Conservation (phyloP, 2,888 invertebrate genomes). For the Melanostoma mellinum region DNA sequence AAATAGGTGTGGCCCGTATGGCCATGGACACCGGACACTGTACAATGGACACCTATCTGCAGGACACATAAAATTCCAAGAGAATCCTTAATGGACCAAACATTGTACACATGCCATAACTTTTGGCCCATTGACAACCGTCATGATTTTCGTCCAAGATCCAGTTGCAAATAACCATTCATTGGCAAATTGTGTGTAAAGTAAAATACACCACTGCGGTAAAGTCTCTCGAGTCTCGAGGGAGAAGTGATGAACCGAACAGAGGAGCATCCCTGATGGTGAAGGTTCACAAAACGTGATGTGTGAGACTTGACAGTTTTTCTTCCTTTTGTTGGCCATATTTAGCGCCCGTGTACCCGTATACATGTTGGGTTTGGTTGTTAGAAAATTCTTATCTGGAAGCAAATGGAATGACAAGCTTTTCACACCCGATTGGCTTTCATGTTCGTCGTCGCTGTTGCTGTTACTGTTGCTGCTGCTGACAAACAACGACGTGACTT, state of each 20-base stretch:
- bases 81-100: constrained; percentile 33
- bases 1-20: constrained; percentile 44
- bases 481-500: constrained; percentile 71
- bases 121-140: constrained; percentile 59
- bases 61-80: constrained; percentile 14
- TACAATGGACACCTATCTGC: background rate
- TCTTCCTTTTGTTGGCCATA: background rate
- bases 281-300: constrained; percentile 47
- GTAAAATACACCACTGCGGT: constrained; percentile 23
- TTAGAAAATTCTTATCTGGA: constrained; percentile 58
- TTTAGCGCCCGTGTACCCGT: background rate
- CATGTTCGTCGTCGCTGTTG: constrained; percentile 66
- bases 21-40: constrained; percentile 28
- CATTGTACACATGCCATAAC: constrained; percentile 30
- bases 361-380: constrained; percentile 6
- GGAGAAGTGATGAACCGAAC: background rate
- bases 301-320: constrained; percentile 23
- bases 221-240: background rate
- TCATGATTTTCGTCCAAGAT: constrained; percentile 52
- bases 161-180: constrained; percentile 30
- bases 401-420: constrained; percentile 68
- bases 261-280: constrained; percentile 26
- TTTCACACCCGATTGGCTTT: constrained; percentile 72
- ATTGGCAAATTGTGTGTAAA: constrained; percentile 36
- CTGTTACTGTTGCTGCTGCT: constrained; percentile 16